A percentile compares a stretch with the other conserved stretches of the same genome.
These are phyloP conservation scores for Conops quadrifasciatus DNA, from an alignment of 2,888 invertebrate species.

Conservation along the genomic window DNA sequence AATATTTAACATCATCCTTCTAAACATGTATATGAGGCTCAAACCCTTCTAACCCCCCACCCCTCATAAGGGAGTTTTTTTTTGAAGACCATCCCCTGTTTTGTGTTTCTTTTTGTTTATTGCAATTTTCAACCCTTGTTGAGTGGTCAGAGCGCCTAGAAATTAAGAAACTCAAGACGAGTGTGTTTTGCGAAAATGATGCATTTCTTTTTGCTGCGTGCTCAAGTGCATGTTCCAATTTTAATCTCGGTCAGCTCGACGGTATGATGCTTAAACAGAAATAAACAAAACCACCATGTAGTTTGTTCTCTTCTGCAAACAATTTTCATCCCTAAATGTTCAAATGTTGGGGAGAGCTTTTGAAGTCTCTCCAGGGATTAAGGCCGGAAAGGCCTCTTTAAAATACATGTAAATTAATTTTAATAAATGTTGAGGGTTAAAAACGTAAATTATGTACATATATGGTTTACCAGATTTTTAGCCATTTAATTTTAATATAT, in stretches of 20 bases:
- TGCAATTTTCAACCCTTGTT: too few species aligned
- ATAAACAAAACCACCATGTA: conserved; percentile 16
- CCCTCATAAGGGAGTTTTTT: too few species aligned
- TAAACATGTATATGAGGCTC: too few species aligned
- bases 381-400: conserved; percentile 13
- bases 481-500: too few species aligned
- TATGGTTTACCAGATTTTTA: background rate
- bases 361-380: conserved; percentile 30
- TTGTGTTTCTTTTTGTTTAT: too few species aligned
- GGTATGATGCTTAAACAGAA: conserved; percentile 28
- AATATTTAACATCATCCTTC: too few species aligned
- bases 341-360: conserved; percentile 13
- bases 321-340: background rate
- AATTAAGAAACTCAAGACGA: too few species aligned
- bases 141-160: too few species aligned
- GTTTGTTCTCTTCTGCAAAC: conserved; percentile 1
- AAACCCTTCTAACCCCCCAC: too few species aligned
- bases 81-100: too few species aligned
- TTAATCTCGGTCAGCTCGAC: conserved; percentile 33
- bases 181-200: background rate
- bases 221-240: conserved; percentile 33
- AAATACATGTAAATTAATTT: conserved; percentile 22
- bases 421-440: conserved; percentile 28
- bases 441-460: background rate
- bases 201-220: conserved; percentile 12